Percentiles rank a stretch among this genome's conserved stretches.
phyloP scores from a whole-genome alignment of 2,113 vertebrate species.

The Motacilla tschutschensis region DNA sequence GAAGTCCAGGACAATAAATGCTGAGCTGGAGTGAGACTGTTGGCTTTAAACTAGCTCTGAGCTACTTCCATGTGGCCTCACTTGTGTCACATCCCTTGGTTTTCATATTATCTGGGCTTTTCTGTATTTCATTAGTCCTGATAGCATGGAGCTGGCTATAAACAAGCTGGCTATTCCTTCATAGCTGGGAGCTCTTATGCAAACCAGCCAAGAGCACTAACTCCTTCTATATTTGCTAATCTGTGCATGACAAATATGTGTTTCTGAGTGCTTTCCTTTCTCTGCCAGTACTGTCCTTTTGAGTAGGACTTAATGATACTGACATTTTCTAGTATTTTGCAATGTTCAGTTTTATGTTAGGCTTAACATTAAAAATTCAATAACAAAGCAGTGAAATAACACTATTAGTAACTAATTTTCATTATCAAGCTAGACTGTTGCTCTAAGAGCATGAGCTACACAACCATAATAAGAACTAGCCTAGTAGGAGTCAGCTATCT shows the following conservation, averaged over 20 bases:
- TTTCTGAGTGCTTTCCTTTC: conserved; percentile 5
- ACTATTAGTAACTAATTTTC: background rate
- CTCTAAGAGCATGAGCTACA: background rate
- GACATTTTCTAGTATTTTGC: background rate
- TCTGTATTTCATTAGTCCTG: conserved; percentile 3
- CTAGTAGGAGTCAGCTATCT: conserved; percentile 34
- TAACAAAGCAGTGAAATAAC: background rate
- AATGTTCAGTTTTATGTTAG: background rate
- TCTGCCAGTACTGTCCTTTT: background rate
- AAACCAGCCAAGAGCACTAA: conserved; percentile 29
- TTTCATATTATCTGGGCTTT: background rate
- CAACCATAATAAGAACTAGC: conserved; percentile 16
- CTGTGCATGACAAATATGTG: conserved; percentile 13
- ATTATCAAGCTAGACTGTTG: background rate
- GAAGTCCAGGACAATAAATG: background rate
- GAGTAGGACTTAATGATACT: background rate
- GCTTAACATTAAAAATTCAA: background rate
- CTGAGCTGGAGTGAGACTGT: background rate
- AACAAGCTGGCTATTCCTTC: background rate
- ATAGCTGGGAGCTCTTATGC: background rate
- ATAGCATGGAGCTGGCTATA: background rate
- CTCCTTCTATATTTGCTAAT: conserved; percentile 41
- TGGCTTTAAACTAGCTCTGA: background rate
- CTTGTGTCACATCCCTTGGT: background rate
- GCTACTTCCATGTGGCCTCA: background rate